A percentile compares a stretch with the other conserved stretches of the same genome.
These are phyloP conservation scores for Loris lydekkerianus DNA, from an alignment of 2,797 vertebrate species.

Conservation along the genomic window DNA sequence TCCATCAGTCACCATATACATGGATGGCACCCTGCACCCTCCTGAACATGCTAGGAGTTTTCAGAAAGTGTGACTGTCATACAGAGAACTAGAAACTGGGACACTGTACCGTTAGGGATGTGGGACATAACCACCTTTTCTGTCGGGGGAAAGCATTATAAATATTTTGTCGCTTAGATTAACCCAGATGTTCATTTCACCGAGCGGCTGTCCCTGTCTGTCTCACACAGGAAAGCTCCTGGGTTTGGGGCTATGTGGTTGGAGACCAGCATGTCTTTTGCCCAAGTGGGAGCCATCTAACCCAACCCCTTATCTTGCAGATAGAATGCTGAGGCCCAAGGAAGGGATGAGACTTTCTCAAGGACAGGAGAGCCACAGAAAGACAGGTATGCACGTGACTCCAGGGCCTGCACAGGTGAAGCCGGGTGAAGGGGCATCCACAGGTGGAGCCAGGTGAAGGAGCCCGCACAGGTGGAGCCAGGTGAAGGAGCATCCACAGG, in stretches of 20 bases:
- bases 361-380: not conserved
- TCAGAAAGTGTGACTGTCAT: not conserved
- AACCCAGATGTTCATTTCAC: not conserved
- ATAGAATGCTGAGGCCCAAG: not conserved
- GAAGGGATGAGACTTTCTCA: not conserved
- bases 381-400: not conserved
- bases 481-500: not conserved
- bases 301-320: not conserved
- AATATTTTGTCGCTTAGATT: constrained; percentile 19
- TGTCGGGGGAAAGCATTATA: constrained; percentile 11
- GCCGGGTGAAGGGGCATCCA: not conserved
- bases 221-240: not conserved
- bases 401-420: not conserved
- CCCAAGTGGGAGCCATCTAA: not conserved
- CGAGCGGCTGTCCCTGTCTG: not conserved
- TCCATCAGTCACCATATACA: fast-evolving
- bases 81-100: constrained; percentile 24
- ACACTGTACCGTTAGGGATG: fast-evolving
- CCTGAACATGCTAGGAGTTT: not conserved
- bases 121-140: not conserved
- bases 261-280: not conserved
- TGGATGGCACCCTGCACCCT: not conserved
- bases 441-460: not conserved
- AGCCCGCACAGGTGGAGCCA: not conserved
- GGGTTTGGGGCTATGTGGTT: not conserved